Conservation (phyloP, 2,888 invertebrate species). For the Stramonita haemastoma region DNA sequence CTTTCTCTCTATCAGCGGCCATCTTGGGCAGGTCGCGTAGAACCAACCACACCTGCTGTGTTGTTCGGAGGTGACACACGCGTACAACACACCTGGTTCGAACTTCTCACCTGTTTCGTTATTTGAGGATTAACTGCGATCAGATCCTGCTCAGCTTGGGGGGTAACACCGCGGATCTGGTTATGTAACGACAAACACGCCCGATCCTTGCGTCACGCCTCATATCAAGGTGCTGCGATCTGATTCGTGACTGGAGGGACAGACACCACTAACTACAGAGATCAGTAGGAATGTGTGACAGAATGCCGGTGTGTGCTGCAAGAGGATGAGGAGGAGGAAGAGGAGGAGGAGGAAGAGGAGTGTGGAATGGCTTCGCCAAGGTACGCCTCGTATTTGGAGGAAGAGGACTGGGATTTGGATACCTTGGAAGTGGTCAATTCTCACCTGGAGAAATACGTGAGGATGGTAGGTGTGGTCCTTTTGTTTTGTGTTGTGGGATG, state of each 20-base stretch:
- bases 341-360: background rate
- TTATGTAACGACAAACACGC: background rate
- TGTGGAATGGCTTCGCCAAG: slow-evolving; percentile 43
- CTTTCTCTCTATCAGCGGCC: background rate
- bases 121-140: background rate
- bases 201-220: background rate
- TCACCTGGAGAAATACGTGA: slow-evolving; percentile 65
- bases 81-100: slow-evolving; percentile 11
- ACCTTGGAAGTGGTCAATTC: slow-evolving; percentile 63
- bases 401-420: slow-evolving; percentile 69
- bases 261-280: background rate
- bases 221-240: background rate
- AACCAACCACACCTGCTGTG: slow-evolving; percentile 5
- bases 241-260: background rate
- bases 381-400: slow-evolving; percentile 63
- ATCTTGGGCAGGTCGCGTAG: slow-evolving; percentile 8
- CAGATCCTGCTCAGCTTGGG: background rate
- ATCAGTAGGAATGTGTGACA: background rate
- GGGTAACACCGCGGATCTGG: background rate
- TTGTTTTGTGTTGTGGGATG: background rate
- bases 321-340: background rate
- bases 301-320: background rate
- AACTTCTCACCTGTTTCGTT: background rate
- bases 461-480: slow-evolving; percentile 60
- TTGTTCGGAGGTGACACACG: background rate